Percentiles rank a stretch among this genome's conserved stretches.
These are phyloP conservation scores for Vannuccia rotundouncinata DNA, from an alignment of 2,888 invertebrate species.

Conservation along the genomic window DNA sequence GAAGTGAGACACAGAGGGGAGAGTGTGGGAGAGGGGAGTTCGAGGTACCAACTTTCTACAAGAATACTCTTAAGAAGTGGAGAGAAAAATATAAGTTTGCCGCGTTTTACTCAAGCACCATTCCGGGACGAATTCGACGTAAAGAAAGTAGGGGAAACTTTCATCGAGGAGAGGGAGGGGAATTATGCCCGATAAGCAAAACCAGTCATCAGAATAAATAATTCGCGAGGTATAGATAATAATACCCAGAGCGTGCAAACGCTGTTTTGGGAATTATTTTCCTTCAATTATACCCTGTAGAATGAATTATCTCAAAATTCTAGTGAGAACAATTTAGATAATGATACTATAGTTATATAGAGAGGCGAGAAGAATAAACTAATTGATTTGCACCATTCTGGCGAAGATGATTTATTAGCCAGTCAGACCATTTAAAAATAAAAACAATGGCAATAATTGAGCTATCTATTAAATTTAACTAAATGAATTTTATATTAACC, in stretches of 20 bases:
- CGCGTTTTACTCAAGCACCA: not conserved
- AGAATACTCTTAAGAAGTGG: not conserved
- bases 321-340: not conserved
- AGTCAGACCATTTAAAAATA: no score
- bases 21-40: not conserved
- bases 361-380: no score
- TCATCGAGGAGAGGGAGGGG: not conserved
- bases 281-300: not conserved
- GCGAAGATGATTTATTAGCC: no score
- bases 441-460: no score
- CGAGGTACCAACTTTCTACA: not conserved
- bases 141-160: not conserved
- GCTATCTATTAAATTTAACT: no score
- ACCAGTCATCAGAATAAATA: not conserved
- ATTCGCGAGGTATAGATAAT: not conserved
- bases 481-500: no score
- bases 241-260: not conserved
- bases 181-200: not conserved
- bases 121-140: not conserved
- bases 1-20: not conserved
- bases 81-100: not conserved
- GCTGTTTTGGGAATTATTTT: not conserved
- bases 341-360: no score
- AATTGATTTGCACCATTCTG: no score
- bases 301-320: not conserved